A percentile compares a stretch with the other conserved stretches of the same genome.
phyloP scores from a whole-genome alignment of 2,888 invertebrate genomes.

The Electrophaes corylata region DNA sequence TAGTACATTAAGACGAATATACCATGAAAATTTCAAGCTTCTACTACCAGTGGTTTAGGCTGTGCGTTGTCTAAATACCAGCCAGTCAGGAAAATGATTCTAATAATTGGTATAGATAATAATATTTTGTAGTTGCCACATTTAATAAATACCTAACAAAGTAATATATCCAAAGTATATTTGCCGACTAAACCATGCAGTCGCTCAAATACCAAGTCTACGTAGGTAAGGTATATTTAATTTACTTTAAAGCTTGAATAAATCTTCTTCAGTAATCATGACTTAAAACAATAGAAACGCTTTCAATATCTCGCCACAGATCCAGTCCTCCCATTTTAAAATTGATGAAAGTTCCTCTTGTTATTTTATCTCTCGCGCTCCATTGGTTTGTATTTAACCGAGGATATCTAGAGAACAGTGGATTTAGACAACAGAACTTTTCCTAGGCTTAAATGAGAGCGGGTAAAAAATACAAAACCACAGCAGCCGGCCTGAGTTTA shows the following conservation, averaged over 20 bases:
- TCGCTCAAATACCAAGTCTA: no score
- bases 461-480: constrained; percentile 57
- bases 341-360: not conserved
- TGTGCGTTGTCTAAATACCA: no score
- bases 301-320: not conserved
- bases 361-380: constrained; percentile 21
- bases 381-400: constrained; percentile 19
- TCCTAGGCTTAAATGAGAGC: constrained; percentile 30
- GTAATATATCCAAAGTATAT: no score
- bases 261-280: not conserved
- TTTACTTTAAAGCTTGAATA: not conserved
- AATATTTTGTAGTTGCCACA: no score
- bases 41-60: no score
- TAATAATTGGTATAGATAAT: no score
- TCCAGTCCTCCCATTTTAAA: constrained; percentile 3
- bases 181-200: no score
- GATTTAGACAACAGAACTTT: constrained; percentile 24
- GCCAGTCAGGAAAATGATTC: no score
- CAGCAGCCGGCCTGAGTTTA: constrained; percentile 58
- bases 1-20: no score
- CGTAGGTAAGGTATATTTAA: no score
- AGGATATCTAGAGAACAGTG: constrained; percentile 31
- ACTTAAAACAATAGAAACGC: constrained; percentile 1
- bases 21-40: no score
- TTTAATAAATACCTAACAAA: no score